Evolutionary conservation across 2,113 vertebrate species (phyloP), one percentile per base, ranked within the genome.

Genomic region (Anguilla japonica): DNA sequence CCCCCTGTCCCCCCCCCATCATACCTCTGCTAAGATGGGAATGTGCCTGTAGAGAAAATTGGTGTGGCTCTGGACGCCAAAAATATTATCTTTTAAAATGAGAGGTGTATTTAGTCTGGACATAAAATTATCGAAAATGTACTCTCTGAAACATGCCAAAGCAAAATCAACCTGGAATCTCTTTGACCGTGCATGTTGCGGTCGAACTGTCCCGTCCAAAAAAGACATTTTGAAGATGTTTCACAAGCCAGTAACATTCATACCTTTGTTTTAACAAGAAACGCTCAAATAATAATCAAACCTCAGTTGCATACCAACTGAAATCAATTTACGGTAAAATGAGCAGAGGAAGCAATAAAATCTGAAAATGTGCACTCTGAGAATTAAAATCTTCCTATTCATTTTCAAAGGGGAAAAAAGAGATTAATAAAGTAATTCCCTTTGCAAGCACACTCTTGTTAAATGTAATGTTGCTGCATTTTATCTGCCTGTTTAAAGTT

Each of bases 161-260:
- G n/a, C 15, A 5, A 26, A 80, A 40, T 63, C 29, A 22, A 87
- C 53, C 56, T 84, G 18, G 84, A 86, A 79, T 29, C 16, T 1
- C 81, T 81, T 83, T 87, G 39, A 85, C 5, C 39, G 57, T 75
- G 79, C 67, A 57, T 84, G 71, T 53, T 83, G 20, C 26, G 79
- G 43, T 78, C 41, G 39, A 34, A 46, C 4, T 79, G 0, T 71
- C n/a, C 56, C 34, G n/a, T 82, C 63, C 85, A 85, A 84, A 85
- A 34, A 79, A 63, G 41, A 78, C 53, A 86, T 84, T 83, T 87
- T 85, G 9, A 79, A 83, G 79, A 85, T 60, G 63, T 85, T 87
- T 85, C 86, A 85, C 39, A 84, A 80, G 85, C 29, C 41, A 80
- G 71, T 50, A 53, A 81, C 56, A 34, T 29, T 18, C 43, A 56